Base-by-base conservation (phyloP, 2,888 invertebrate species). In the Caenorhabditis sp. region DNA sequence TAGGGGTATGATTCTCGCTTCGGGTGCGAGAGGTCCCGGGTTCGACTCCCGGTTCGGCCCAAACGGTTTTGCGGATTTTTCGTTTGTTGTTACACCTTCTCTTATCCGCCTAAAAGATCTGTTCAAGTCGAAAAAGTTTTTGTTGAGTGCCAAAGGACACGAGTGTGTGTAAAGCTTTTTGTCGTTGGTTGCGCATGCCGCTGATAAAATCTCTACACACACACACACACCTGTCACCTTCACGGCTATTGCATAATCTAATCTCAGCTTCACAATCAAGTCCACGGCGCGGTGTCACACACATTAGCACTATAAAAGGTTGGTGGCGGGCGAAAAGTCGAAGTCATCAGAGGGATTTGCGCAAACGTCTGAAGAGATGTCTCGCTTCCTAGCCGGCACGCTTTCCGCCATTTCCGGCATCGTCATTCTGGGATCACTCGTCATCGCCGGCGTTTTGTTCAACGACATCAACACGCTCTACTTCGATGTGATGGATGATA, bases 11-110 rank as follows among this genome's bases (percentile, higher is more conserved):
- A 87, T 87, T 87, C 87, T 87, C 87, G 87, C 87, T 87, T 87
- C 86, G 87, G 87, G 87, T 87, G 87, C 87, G 87, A 87, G 87
- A 87, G 87, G 87, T 86, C 87, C 87, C 86, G 87, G 85, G 84
- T 86, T 87, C 87, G 83, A 87, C 39, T 84, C 84, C 84, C 84
- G 84, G 84, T 82, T 83, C 79, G 82, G 83, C 83, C 83, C 83
- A 83, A 72, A 80, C 48, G 17, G 8, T 74, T 79, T 77, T 74
- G 43, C 8, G 37, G 8, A 4, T 37, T n/a, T n/a, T n/a, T n/a
- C n/a, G n/a, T n/a, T n/a, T n/a, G n/a, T n/a, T n/a, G n/a, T n/a
- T n/a, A n/a, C n/a, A n/a, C n/a, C n/a, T n/a, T n/a, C n/a, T n/a
- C n/a, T n/a, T n/a, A n/a, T n/a, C n/a, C n/a, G n/a, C n/a, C n/a